A percentile compares a stretch with the other conserved stretches of the same genome.
These are phyloP conservation scores for Acestrorhynchus altus DNA, from an alignment of 2,797 vertebrate species.

Conservation along the genomic window DNA sequence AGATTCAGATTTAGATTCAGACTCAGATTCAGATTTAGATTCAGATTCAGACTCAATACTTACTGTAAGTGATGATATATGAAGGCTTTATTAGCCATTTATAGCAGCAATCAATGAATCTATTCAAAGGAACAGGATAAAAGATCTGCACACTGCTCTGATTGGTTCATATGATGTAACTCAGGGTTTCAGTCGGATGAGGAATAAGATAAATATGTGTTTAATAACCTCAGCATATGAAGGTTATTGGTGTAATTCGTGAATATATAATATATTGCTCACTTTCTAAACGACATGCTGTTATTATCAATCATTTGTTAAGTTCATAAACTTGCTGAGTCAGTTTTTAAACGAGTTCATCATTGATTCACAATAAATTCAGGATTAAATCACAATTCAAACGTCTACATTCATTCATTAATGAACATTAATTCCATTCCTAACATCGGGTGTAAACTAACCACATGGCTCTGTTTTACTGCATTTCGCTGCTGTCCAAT, in stretches of 20 bases:
- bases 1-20: slow-evolving; percentile 56
- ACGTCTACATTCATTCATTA: too few species aligned
- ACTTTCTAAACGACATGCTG: slow-evolving; percentile 11
- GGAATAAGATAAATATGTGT: background rate
- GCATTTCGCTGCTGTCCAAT: too few species aligned
- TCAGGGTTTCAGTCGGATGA: background rate
- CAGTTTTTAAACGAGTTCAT: background rate
- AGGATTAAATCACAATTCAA: background rate
- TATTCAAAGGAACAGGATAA: background rate
- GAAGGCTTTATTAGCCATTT: background rate
- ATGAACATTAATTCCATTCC: too few species aligned
- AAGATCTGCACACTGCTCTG: too few species aligned
- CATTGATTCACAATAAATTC: background rate
- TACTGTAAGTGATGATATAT: too few species aligned
- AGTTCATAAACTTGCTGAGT: background rate
- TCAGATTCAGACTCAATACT: slow-evolving; percentile 62
- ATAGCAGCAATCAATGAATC: background rate
- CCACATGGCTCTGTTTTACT: too few species aligned
- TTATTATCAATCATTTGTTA: slow-evolving; percentile 18
- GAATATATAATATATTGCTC: background rate
- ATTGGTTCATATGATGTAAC: background rate
- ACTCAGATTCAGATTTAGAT: slow-evolving; percentile 69
- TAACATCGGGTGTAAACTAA: too few species aligned
- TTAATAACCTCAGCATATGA: background rate
- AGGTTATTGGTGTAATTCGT: background rate